Evolutionary conservation across 2,888 invertebrate genomes (phyloP), one percentile per base, ranked within the genome.

Genomic region (Dasysyrphus albostriatus): DNA sequence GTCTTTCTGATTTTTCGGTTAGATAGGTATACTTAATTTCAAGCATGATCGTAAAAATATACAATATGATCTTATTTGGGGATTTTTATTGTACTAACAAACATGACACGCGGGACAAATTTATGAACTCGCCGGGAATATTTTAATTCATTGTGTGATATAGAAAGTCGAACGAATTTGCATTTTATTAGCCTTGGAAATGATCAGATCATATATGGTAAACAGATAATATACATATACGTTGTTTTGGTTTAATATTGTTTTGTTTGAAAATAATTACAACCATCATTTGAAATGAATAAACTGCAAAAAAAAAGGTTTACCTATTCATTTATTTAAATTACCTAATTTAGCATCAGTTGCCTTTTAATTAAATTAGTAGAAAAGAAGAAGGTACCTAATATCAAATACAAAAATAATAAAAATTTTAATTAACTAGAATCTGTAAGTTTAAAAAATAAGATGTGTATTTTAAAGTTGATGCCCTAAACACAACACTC

Each of bases 41-140:
- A n/a, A 7, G n/a, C 10, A 12, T 78, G 74, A 79, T 74, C 74
- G 74, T 79, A 74, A 79, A 69, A 69, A 67, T 39, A 83, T 79
- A 79, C 69, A 69, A 67, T 74, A 83, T 83, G 79, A 79, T 78
- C 83, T 73, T 69, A 69, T 83, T 78, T 7, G 59, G 51, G 51
- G 39, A 42, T 75, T 83, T 82, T 82, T 72, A 78, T 63, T 63
- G 34, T 54, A 74, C 34, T 42, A n/a, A 58, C 65, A 69, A 54
- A 54, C 69, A 69, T 69, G 67, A 78, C 72, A 83, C 54, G 59
- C 59, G 59, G 59, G 10, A 72, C 34, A 78, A 49, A 39, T 77
- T 77, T 72, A 73, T 78, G 49, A 44, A 73, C 54, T 51, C 37
- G 6, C 12, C 4, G 14, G 16, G 16, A 39, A 39, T 37, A 34